These are phyloP conservation scores for Herpetotheres cachinnans DNA, from an alignment of 2,113 vertebrate species.

Conservation along the genomic window DNA sequence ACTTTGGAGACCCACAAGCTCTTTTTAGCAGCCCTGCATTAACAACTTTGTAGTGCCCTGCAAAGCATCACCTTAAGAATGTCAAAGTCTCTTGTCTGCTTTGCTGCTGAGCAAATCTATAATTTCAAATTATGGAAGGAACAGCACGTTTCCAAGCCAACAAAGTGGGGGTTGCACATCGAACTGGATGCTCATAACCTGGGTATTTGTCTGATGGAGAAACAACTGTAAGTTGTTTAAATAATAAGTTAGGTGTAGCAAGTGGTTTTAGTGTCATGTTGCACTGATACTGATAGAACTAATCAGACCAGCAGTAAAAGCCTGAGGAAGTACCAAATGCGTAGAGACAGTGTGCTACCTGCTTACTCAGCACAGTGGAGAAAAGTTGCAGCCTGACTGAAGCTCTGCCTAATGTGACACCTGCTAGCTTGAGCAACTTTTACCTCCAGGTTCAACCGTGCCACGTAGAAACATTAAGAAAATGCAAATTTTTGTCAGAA, in stretches of 20 bases:
- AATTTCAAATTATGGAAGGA: background rate
- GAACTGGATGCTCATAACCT: background rate
- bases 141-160: background rate
- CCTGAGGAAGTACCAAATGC: background rate
- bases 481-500: background rate
- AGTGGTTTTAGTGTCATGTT: background rate
- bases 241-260: background rate
- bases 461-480: background rate
- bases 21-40: background rate
- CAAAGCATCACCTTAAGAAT: background rate
- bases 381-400: background rate
- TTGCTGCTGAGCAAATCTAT: background rate
- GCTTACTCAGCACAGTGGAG: fast-evolving
- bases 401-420: background rate
- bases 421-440: background rate
- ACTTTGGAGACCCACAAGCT: background rate
- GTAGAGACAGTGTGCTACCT: background rate
- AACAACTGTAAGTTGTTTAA: background rate
- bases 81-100: background rate
- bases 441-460: background rate
- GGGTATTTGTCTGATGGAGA: background rate
- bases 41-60: background rate
- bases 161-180: background rate
- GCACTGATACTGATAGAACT: background rate
- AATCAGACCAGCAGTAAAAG: background rate